These are phyloP conservation scores for Pseudochirops corinnae DNA, from an alignment of 2,797 vertebrate genomes.

Conservation along the genomic window DNA sequence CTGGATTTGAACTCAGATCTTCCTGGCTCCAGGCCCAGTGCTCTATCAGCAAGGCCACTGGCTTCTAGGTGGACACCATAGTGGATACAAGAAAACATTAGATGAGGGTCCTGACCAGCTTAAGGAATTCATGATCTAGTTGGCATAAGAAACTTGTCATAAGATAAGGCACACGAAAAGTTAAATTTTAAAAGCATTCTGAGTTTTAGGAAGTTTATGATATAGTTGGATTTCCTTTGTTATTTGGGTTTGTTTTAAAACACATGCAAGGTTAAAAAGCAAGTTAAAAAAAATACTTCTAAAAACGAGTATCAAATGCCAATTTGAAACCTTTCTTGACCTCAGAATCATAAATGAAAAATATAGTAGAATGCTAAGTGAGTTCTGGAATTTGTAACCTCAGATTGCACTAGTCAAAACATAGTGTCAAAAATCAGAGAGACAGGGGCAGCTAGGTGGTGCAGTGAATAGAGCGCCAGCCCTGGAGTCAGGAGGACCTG, in stretches of 20 bases:
- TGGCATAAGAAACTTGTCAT: neutral
- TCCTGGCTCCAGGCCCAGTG: neutral
- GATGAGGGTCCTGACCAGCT: neutral
- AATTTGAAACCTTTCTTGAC: constrained; percentile 17
- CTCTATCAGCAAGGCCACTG: neutral
- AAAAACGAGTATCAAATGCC: constrained; percentile 16
- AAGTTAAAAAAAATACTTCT: neutral
- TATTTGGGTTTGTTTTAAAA: neutral
- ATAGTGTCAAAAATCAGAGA: neutral
- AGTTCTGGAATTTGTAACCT: neutral
- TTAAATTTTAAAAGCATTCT: constrained; percentile 35
- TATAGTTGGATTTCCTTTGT: neutral
- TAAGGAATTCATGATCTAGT: constrained; percentile 14
- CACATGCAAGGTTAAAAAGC: constrained; percentile 4
- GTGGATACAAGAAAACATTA: neutral
- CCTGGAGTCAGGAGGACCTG: too few species aligned
- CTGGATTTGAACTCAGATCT: neutral
- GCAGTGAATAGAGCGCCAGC: too few species aligned
- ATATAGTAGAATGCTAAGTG: neutral
- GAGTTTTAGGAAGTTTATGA: constrained; percentile 40
- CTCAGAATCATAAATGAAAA: neutral
- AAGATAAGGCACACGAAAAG: constrained; percentile 1
- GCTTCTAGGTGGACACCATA: neutral
- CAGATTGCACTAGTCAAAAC: neutral
- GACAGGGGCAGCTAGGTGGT: too few species aligned